Base-by-base conservation (phyloP, 2,113 vertebrate species). In the Caretta caretta region DNA sequence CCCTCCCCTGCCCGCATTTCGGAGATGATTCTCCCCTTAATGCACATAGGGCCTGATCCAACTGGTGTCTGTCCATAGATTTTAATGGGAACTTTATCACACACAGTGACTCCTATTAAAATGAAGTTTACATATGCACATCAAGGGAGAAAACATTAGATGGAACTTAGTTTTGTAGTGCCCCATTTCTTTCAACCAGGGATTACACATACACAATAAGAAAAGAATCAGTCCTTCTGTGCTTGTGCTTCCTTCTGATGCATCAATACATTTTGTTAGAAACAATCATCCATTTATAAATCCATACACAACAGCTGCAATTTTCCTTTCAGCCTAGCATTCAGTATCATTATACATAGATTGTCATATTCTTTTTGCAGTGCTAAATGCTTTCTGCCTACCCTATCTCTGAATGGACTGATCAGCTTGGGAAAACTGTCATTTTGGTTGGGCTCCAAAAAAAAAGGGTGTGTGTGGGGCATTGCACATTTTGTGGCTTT, bases 301-400 rank as follows among this genome's bases (percentile, higher is more conserved):
- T 97, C 97, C 98, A 94, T 88, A 91, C 38, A 2, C 19, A 95
- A 97, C 98, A 98, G 97, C 98, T 98, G 98, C 95, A 90, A 92
- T 90, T 98, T 95, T 93, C 96, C 93, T 97, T 96, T 90, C 95
- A 94, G 88, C 84, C 90, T 93, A 49, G 3, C 87, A 87, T 89
- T 90, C 83, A 93, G 90, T 96, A 96, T 96, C 96, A 97, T 98
- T 97, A 96, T 94, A 79, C 94, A 97, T 98, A 98, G 97, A 97
- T 97, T 98, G 97, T 94, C 97, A 92, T 97, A 97, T 97, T 97
- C 90, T 94, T 91, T 83, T 95, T 97, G 93, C 93, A 85, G 84
- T 88, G 92, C 94, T 93, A 93, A 96, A 97, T 95, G 90, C 88
- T 96, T 97, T 98, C 94, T 97, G 82, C 82, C 57, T 94, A 96